Conservation (phyloP, 1,140 invertebrate genomes). For the Polypedilum pembai region DNA sequence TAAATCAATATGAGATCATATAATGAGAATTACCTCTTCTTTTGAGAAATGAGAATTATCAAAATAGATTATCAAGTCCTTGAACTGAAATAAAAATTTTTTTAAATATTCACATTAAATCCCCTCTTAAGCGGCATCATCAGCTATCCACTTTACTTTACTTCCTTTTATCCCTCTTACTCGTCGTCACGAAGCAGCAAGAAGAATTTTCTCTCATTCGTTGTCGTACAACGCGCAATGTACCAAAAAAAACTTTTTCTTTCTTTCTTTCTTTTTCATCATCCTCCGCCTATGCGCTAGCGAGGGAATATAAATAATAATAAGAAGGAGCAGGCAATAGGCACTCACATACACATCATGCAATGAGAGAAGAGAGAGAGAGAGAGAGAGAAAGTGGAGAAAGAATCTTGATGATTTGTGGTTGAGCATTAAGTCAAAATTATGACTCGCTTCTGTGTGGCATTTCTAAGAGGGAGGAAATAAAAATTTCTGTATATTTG, state of each 20-base stretch:
- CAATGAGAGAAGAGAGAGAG: neutral
- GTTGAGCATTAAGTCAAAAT: constrained; percentile 24
- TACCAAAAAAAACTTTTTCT: neutral
- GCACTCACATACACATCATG: neutral
- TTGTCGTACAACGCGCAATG: constrained; percentile 2
- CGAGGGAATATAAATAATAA: too few relatives aligned
- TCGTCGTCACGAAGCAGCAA: neutral
- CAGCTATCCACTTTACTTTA: neutral
- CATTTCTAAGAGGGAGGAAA: neutral
- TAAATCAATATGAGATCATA: too few relatives aligned
- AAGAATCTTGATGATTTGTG: constrained; percentile 25
- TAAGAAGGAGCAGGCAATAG: too few relatives aligned
- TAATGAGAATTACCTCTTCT: too few relatives aligned
- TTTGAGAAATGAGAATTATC: too few relatives aligned
- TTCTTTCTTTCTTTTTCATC: neutral
- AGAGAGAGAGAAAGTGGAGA: neutral
- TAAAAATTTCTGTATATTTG: neutral
- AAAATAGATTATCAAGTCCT: too few relatives aligned
- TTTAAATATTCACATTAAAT: constrained; percentile 10
- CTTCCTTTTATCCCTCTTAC: neutral
- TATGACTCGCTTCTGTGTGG: neutral
- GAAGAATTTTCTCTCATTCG: neutral
- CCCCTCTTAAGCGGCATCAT: neutral
- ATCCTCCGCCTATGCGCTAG: neutral
- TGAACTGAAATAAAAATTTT: too few relatives aligned